These are phyloP conservation scores for Sabellastarte sp. DNA, from an alignment of 2,888 invertebrate species.

Conservation along the genomic window DNA sequence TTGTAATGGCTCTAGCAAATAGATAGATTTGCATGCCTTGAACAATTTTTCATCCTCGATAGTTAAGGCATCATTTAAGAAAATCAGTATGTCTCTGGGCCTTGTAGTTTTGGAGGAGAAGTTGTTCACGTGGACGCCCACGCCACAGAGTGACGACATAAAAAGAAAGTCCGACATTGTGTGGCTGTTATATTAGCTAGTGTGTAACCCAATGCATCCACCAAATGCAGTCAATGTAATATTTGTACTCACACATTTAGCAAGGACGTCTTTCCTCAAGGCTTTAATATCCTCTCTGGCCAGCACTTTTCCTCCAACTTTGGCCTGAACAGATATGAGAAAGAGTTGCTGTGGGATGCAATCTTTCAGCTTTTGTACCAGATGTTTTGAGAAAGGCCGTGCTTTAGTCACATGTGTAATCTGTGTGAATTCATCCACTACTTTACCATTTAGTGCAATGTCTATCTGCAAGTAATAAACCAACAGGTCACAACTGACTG, in stretches of 20 bases:
- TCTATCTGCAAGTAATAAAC: background rate
- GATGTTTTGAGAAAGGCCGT: constrained; percentile 38
- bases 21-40: too few relatives aligned
- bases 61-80: too few relatives aligned
- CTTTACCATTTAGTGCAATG: background rate
- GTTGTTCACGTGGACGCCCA: too few relatives aligned
- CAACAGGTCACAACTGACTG: background rate
- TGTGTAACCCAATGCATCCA: too few relatives aligned
- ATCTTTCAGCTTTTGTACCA: constrained; percentile 76
- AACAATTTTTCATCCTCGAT: too few relatives aligned
- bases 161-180: too few relatives aligned
- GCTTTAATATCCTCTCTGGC: constrained; percentile 85
- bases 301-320: constrained; percentile 74
- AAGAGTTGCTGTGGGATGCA: constrained; percentile 87
- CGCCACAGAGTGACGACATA: too few relatives aligned
- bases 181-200: too few relatives aligned
- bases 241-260: constrained; percentile 79
- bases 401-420: constrained; percentile 74
- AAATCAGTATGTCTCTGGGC: too few relatives aligned
- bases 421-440: constrained; percentile 74
- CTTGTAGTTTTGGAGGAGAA: too few relatives aligned
- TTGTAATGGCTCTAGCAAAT: too few relatives aligned
- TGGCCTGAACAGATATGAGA: constrained; percentile 80
- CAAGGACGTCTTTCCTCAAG: constrained; percentile 87
- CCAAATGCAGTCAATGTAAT: too few relatives aligned